Percentiles rank a stretch among this genome's conserved stretches.
phyloP scores from a whole-genome alignment of 2,797 vertebrate species.

The Capromys pilorides region DNA sequence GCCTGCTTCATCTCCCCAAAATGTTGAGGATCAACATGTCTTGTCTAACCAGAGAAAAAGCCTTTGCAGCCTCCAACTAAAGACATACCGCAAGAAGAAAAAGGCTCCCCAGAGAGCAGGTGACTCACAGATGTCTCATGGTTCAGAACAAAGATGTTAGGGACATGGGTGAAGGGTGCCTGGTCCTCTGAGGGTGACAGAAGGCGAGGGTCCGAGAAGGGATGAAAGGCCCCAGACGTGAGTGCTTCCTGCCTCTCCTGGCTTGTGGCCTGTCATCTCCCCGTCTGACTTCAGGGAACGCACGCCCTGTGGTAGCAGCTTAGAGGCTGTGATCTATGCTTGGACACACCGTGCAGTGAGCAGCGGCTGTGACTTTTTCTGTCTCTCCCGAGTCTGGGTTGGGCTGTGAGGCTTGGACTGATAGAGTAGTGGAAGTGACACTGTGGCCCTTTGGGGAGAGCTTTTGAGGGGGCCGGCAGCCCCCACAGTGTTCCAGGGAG shows the following conservation, averaged over 20 bases:
- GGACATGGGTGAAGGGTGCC: not conserved
- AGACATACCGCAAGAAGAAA: not conserved
- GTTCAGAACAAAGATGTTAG: not conserved
- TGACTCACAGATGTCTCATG: not conserved
- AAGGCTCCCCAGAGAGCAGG: not conserved
- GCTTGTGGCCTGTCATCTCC: not conserved
- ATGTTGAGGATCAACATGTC: not conserved
- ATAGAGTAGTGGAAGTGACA: not conserved
- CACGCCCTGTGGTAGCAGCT: rapidly evolving
- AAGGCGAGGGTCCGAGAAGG: not conserved
- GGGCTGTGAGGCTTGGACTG: not conserved
- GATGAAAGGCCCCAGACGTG: not conserved
- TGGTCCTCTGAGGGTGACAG: no score
- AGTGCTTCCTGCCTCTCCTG: not conserved
- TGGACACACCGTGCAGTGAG: not conserved
- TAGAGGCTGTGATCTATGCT: not conserved
- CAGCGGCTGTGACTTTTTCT: not conserved
- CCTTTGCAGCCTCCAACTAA: not conserved
- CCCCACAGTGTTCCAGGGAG: not conserved
- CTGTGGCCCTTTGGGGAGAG: not conserved
- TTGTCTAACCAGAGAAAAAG: conserved; percentile 11
- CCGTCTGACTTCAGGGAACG: not conserved
- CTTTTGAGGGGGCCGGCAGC: not conserved
- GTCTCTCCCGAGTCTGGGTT: not conserved
- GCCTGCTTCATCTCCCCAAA: not conserved